phyloP scores from a whole-genome alignment of 2,888 invertebrate genomes.

The Thymelicus lineola region DNA sequence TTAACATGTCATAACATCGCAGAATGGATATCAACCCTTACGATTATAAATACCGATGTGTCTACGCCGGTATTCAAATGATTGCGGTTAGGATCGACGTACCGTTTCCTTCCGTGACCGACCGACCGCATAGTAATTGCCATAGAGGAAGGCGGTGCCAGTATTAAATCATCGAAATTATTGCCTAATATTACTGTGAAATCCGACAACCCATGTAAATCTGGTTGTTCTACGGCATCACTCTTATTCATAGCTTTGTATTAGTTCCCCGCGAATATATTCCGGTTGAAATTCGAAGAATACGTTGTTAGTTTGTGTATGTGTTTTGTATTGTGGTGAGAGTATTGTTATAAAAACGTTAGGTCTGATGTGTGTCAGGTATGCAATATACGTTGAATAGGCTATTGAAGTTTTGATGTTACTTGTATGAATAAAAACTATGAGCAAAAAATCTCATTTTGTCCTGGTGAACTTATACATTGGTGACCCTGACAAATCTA shows the following conservation, averaged over 20 bases:
- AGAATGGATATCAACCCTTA: constrained; percentile 68
- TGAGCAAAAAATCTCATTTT: too few relatives aligned
- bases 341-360: background rate
- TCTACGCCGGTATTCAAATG: constrained; percentile 78
- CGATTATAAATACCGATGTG: constrained; percentile 74
- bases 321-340: background rate
- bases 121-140: constrained; percentile 80
- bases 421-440: too few relatives aligned
- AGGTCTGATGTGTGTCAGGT: too few relatives aligned
- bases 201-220: constrained; percentile 65
- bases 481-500: too few relatives aligned
- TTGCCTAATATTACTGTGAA: constrained; percentile 78
- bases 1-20: constrained; percentile 71
- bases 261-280: constrained; percentile 64
- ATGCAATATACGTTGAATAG: too few relatives aligned
- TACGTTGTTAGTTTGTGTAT: constrained; percentile 52
- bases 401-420: too few relatives aligned
- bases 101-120: constrained; percentile 77
- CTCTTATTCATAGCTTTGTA: constrained; percentile 72
- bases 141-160: constrained; percentile 65
- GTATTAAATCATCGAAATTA: constrained; percentile 82
- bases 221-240: constrained; percentile 69
- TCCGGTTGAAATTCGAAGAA: constrained; percentile 57
- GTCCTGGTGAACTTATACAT: too few relatives aligned
- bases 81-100: constrained; percentile 79